These are phyloP conservation scores for Lycia hirtaria DNA, from an alignment of 2,888 invertebrate species.

Conservation along the genomic window DNA sequence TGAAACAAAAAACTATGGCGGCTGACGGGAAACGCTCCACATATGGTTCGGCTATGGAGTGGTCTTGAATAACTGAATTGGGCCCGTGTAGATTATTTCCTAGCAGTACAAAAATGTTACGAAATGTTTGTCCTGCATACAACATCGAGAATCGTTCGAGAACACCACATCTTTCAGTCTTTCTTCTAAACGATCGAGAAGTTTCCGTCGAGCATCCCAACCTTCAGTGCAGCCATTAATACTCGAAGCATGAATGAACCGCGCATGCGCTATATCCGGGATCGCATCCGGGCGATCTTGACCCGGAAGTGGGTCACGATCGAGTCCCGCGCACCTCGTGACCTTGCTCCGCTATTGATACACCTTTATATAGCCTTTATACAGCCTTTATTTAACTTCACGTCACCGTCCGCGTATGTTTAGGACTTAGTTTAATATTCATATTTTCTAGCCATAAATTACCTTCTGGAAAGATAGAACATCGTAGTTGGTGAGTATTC, in stretches of 20 bases:
- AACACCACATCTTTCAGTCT: neutral
- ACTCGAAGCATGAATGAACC: neutral
- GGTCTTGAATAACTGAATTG: too few species aligned
- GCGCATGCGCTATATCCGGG: constrained; percentile 15
- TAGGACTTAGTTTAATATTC: neutral
- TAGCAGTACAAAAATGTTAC: too few species aligned
- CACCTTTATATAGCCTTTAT: constrained; percentile 27
- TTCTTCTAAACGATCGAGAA: too few species aligned
- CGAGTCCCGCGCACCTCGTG: constrained; percentile 64
- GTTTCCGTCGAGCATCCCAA: too few species aligned
- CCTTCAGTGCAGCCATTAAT: neutral
- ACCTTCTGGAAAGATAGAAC: too few species aligned
- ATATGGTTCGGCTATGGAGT: too few species aligned
- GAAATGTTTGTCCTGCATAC: too few species aligned
- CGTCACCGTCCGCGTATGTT: neutral
- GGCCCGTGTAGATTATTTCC: too few species aligned
- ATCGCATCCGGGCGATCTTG: constrained; percentile 65
- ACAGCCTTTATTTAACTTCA: constrained; percentile 4
- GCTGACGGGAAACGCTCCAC: too few species aligned
- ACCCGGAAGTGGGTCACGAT: constrained; percentile 69
- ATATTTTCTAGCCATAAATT: neutral
- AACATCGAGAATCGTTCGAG: neutral
- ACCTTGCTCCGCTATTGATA: constrained; percentile 48
- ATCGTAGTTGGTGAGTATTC: too few species aligned
- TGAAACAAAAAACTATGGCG: too few species aligned